Conservation (phyloP, 1,140 invertebrate species). For the Hesperophylax magnus region DNA sequence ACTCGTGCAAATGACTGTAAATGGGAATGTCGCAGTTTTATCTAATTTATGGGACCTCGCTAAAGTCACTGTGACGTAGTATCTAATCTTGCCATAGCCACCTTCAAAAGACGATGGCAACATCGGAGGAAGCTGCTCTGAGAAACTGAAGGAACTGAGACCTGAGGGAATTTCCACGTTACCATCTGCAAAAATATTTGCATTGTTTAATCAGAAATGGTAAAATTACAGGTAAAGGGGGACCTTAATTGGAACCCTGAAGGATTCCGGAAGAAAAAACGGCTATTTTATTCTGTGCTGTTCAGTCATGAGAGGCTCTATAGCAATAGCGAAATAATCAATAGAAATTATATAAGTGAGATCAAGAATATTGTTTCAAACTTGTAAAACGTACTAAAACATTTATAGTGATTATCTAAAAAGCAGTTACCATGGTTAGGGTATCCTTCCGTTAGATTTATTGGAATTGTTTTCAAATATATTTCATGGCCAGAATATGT, state of each 20-base stretch:
- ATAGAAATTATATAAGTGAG: too few species aligned
- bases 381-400: too few species aligned
- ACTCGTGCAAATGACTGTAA: neutral
- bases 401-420: too few species aligned
- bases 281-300: too few species aligned
- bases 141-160: neutral
- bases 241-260: neutral
- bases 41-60: neutral
- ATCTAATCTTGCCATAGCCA: neutral
- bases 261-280: neutral
- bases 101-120: constrained; percentile 10
- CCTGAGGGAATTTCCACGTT: neutral
- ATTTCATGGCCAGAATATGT: neutral
- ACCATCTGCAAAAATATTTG: constrained; percentile 1
- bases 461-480: neutral
- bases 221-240: neutral
- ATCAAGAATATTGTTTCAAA: too few species aligned
- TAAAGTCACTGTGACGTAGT: neutral
- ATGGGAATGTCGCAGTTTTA: neutral
- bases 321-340: too few species aligned
- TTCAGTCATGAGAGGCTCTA: neutral
- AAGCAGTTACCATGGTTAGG: neutral
- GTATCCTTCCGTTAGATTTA: neutral
- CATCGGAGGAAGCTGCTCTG: neutral
- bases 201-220: neutral